Conservation (phyloP, 35 echinoderm and acorn worm genomes). For the Stichopus chloronotus region DNA sequence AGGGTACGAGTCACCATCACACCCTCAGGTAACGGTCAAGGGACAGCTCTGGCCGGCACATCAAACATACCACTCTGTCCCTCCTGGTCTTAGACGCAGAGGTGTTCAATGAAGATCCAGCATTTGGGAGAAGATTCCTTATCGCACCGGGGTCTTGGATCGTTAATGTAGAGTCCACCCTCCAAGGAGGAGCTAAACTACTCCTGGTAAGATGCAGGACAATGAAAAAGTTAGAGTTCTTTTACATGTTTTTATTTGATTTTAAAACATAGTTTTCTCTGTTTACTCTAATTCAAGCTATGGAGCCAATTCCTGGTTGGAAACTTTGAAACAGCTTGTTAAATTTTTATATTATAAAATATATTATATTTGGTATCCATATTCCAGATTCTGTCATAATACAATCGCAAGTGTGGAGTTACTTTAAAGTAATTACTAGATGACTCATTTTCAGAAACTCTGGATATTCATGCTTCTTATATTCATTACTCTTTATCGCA, state of each 20-base stretch:
- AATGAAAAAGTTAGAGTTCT: too few relatives aligned
- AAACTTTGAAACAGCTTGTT: too few relatives aligned
- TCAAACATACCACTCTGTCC: conserved; percentile 63
- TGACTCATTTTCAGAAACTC: too few relatives aligned
- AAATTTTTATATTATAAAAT: too few relatives aligned
- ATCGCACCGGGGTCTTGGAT: conserved; percentile 71
- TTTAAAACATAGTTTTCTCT: too few relatives aligned
- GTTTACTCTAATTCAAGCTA: too few relatives aligned
- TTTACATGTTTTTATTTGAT: too few relatives aligned
- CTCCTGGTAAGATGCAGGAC: conserved; percentile 61
- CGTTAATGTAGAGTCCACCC: conserved; percentile 56
- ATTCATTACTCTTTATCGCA: conserved; percentile 8
- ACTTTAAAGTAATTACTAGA: too few relatives aligned
- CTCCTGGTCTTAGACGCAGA: conserved; percentile 75
- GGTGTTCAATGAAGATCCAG: conserved; percentile 33
- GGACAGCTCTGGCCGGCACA: conserved; percentile 33
- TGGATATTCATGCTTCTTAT: neutral
- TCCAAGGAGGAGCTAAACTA: conserved; percentile 80
- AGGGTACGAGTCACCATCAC: conserved; percentile 74
- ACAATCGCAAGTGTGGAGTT: too few relatives aligned
- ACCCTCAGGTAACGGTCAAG: conserved; percentile 30
- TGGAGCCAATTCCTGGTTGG: too few relatives aligned
- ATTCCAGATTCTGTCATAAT: too few relatives aligned
- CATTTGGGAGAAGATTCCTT: conserved; percentile 27
- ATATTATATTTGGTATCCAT: too few relatives aligned